Base-by-base conservation (phyloP, 2,888 invertebrate species). In the Caenorhabditis japonica region DNA sequence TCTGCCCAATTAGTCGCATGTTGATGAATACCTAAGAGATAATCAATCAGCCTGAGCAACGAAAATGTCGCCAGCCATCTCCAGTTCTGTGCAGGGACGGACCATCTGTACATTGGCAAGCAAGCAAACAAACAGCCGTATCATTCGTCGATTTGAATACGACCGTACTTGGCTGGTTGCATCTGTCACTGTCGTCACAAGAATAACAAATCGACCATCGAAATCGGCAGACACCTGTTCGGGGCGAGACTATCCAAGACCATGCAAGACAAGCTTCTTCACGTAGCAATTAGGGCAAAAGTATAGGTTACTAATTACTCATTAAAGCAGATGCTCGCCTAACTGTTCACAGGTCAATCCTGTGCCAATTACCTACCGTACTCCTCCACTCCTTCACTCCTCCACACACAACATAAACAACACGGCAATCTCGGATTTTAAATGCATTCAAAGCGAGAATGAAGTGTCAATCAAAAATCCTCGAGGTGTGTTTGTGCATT, bases 381-480 rank as follows among this genome's bases (percentile, higher is more conserved):
- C 38, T 25, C 56, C 56, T 51, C n/a, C n/a, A n/a, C n/a, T n/a
- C n/a, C n/a, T n/a, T n/a, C n/a, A n/a, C n/a, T n/a, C n/a, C n/a
- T n/a, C n/a, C n/a, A n/a, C n/a, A n/a, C n/a, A n/a, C n/a, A 49
- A 56, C 53, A 47, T 62, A 64, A 64, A 64, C 64, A 64, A 64
- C 7, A 5, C 64, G 56, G 56, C 41, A 55, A 56, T 34, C 64
- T 56, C 55, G 47, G 55, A 55, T 64, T 64, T 49, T 34, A 47
- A 64, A 64, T 64, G 64, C 64, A 64, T 64, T 64, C 56, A 36
- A 43, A 39, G 56, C 64, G 55, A 56, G 56, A 64, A 64, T 64
- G 64, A 64, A 64, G 64, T 64, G 64, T 64, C 64, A 64, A 64
- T 64, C 64, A 64, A 56, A 64, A 64, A 64, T 64, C 64, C 55